These are phyloP conservation scores for Rambutsinella grinnellia DNA, from an alignment of 2,888 invertebrate genomes.

Conservation along the genomic window DNA sequence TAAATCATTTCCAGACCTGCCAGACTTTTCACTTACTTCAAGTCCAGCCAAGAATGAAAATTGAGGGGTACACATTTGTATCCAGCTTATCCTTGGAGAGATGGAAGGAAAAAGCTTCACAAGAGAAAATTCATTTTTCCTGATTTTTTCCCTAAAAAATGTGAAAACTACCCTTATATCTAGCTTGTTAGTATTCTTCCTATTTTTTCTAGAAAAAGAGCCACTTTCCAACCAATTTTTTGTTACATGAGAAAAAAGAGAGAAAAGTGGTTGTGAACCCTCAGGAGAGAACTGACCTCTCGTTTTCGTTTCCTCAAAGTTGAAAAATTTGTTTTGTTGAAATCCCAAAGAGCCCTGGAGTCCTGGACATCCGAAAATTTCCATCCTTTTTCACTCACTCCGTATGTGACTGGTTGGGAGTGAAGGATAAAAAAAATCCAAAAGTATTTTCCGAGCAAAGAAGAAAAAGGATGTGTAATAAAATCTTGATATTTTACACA, in stretches of 20 bases:
- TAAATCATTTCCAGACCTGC: constrained; percentile 28
- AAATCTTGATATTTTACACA: constrained; percentile 13
- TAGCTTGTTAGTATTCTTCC: no score
- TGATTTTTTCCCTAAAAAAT: constrained; percentile 23
- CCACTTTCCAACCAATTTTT: no score
- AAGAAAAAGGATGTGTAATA: no score
- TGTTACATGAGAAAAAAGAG: no score
- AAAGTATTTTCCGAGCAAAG: no score
- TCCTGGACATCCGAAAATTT: no score
- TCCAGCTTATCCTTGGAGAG: no score
- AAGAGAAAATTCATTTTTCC: constrained; percentile 28
- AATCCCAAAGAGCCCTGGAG: constrained; percentile 27
- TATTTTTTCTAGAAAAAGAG: no score
- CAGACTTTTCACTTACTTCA: no score
- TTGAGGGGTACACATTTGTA: constrained; percentile 36
- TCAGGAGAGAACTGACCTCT: constrained; percentile 62
- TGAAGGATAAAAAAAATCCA: no score
- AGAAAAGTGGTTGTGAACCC: constrained; percentile 58
- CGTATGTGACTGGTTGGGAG: no score
- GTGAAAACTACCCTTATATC: constrained; percentile 24
- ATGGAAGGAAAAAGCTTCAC: constrained; percentile 10
- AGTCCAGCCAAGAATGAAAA: constrained; percentile 22
- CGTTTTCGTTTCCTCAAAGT: constrained; percentile 51
- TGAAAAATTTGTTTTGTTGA: constrained; percentile 51
- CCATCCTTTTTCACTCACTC: no score